These are phyloP conservation scores for Coptodon rendalli DNA, from an alignment of 2,113 vertebrate species.

Conservation along the genomic window DNA sequence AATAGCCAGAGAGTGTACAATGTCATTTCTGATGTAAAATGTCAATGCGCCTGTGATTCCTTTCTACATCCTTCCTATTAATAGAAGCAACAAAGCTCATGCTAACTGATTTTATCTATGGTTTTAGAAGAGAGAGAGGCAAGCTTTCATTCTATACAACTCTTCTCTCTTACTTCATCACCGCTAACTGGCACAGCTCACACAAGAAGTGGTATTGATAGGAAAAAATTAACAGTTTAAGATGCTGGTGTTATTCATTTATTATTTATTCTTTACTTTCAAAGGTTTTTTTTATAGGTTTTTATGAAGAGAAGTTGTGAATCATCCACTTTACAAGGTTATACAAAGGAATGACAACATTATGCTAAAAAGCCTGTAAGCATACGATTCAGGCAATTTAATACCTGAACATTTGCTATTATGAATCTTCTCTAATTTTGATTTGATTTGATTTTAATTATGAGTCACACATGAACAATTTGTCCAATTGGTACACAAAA, in stretches of 20 bases:
- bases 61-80: background rate
- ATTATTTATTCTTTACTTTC: background rate
- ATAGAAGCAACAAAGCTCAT: background rate
- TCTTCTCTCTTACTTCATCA: background rate
- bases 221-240: background rate
- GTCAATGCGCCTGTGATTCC: background rate
- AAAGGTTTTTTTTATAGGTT: background rate
- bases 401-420: background rate
- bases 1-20: background rate
- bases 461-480: background rate
- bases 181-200: background rate
- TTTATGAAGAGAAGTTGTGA: background rate
- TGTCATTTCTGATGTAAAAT: background rate
- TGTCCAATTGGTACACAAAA: background rate
- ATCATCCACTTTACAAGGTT: slow-evolving; percentile 4
- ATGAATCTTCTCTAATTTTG: background rate
- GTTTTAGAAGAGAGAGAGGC: background rate
- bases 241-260: background rate
- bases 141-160: background rate
- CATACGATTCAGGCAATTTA: slow-evolving; percentile 4
- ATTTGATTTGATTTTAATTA: background rate
- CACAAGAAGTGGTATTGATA: background rate
- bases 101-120: background rate
- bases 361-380: background rate
- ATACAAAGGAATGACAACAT: background rate